Percentiles rank a stretch among this genome's conserved stretches.
Evolutionary conservation across 2,113 vertebrate genomes (phyloP).

Genomic region (Lagenorhynchus albirostris): DNA sequence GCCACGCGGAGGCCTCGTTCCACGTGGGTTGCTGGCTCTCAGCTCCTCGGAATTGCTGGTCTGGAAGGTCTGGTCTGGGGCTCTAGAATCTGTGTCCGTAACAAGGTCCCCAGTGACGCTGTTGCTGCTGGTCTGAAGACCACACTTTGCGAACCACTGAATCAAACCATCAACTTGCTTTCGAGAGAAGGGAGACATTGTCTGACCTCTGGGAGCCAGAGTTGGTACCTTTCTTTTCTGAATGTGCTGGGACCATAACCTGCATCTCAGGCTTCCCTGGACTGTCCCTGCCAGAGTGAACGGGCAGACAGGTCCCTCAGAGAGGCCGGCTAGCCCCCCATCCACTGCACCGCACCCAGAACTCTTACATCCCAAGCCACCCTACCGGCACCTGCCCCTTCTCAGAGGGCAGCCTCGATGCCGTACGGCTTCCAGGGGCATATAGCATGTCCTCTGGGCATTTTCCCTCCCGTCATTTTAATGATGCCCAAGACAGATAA

Average conservation of each 20-base stretch:
- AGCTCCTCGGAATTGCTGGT: fast-evolving
- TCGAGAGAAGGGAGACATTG: background rate
- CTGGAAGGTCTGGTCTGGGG: no score
- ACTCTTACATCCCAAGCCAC: background rate
- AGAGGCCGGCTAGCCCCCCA: fast-evolving
- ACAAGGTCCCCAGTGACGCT: background rate
- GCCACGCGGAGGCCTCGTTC: fast-evolving
- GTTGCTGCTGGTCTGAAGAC: background rate
- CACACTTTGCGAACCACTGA: background rate
- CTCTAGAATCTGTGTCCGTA: fast-evolving
- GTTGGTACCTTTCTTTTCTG: background rate
- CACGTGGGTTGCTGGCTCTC: background rate
- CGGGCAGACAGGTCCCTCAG: background rate
- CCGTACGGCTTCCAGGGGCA: background rate
- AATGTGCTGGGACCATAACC: background rate
- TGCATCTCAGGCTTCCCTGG: background rate
- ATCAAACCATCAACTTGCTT: background rate
- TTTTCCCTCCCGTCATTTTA: background rate
- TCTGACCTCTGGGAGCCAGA: background rate
- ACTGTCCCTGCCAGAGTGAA: no score
- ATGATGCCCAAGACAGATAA: background rate
- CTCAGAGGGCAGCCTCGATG: background rate
- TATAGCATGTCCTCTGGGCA: background rate
- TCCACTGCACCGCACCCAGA: background rate
- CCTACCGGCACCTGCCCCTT: fast-evolving